Base-by-base conservation (phyloP, 2,888 invertebrate genomes). In the Abrostola triplasia region DNA sequence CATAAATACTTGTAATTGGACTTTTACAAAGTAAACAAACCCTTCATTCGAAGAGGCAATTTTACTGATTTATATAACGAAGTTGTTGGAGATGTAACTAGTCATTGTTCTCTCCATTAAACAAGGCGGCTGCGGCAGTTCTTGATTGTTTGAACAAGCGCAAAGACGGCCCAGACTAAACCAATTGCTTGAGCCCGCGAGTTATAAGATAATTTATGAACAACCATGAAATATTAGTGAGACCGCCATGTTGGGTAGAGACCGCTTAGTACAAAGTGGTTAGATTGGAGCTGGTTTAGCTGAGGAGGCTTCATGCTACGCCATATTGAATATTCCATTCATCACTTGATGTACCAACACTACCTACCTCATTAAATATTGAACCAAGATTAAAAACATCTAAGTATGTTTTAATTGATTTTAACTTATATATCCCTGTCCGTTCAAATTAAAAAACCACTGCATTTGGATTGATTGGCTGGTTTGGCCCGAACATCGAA, bases 181-280 rank as follows among this genome's bases (percentile, higher is more conserved):
- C 63, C 76, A 73, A 80, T 82, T 83, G 79, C 70, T 63, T 56
- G 56, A 63, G 70, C 68, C 67, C 63, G 52, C 57, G 68, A 79
- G 77, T 81, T 77, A 76, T 72, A 66, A 79, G 70, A 70, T 77
- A 75, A 81, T 79, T 83, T 82, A 81, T 79, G 66, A 77, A 71
- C 69, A 64, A 64, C 55, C 53, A 69, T 79, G 70, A 79, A 79
- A 74, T 81, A 81, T 80, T 73, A 64, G 70, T 59, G 55, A 51
- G 36, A 50, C 72, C 63, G 67, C 63, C 59, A 57, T 36, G 42
- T 48, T 44, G 48, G 51, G 52, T 42, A 44, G 70, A 56, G 40
- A 49, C 9, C 13, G 9, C 24, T 13, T 5, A 47, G 9, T 64
- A 70, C 64, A 71, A 75, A 63, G 50, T 70, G 71, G n/a, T 36